Conservation (phyloP, 1,140 invertebrate species). For the Trialeurodes vaporariorum region DNA sequence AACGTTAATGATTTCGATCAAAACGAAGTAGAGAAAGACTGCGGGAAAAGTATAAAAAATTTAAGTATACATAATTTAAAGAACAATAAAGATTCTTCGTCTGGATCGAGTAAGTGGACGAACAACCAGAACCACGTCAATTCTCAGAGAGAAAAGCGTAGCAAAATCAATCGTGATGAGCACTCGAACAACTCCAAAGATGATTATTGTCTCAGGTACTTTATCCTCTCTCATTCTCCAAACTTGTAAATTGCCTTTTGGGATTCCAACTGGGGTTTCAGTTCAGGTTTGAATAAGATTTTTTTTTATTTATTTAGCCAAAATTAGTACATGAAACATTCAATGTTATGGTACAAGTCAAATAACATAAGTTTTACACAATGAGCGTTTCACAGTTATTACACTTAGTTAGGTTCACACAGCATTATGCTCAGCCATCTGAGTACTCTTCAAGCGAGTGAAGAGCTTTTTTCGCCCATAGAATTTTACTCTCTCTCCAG, state of each 20-base stretch:
- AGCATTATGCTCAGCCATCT: no score
- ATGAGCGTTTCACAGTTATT: no score
- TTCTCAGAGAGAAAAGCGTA: constrained; percentile 46
- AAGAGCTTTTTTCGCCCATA: no score
- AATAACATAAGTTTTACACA: no score
- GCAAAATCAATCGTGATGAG: constrained; percentile 40
- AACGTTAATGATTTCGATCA: constrained; percentile 44
- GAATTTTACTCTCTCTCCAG: no score
- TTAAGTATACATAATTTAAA: neutral
- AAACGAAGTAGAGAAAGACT: constrained; percentile 41
- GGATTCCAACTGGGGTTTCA: no score
- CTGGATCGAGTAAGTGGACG: constrained; percentile 33
- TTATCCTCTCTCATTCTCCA: constrained; percentile 5
- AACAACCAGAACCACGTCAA: constrained; percentile 37
- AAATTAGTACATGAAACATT: no score
- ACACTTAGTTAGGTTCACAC: no score
- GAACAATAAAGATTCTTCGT: neutral
- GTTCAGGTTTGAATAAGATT: no score
- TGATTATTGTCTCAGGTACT: constrained; percentile 45
- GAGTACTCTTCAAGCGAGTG: no score
- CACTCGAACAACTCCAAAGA: constrained; percentile 43
- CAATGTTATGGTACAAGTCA: no score
- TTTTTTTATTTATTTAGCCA: no score
- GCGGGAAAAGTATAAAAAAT: neutral
- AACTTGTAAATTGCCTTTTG: neutral